These are phyloP conservation scores for Hyles lineata DNA, from an alignment of 2,888 invertebrate species.

Conservation along the genomic window DNA sequence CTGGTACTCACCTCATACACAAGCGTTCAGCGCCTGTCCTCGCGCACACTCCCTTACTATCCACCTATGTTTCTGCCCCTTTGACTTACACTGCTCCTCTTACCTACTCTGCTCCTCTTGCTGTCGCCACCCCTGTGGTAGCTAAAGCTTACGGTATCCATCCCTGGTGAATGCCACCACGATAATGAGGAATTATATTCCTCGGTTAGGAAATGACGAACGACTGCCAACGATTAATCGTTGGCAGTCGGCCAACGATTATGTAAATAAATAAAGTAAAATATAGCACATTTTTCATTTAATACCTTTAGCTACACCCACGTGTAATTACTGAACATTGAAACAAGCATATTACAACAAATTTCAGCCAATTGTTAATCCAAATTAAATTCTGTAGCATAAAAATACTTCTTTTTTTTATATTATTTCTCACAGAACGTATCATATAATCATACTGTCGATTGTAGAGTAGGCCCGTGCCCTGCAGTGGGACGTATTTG, in stretches of 20 bases:
- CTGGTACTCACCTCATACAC: constrained; percentile 67
- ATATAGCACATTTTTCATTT: neutral
- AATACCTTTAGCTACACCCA: neutral
- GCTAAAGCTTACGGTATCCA: constrained; percentile 69
- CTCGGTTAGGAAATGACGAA: constrained; percentile 65
- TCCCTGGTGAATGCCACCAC: constrained; percentile 68
- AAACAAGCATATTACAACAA: too few species aligned
- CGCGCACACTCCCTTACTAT: constrained; percentile 56
- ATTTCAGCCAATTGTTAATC: too few species aligned
- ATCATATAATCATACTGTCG: too few species aligned
- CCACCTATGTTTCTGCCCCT: constrained; percentile 58
- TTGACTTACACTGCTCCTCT: constrained; percentile 55
- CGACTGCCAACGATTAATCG: constrained; percentile 54
- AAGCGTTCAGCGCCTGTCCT: constrained; percentile 68
- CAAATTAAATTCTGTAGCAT: too few species aligned
- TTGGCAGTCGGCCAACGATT: constrained; percentile 47
- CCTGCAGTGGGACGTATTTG: too few species aligned
- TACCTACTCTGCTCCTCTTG: constrained; percentile 59
- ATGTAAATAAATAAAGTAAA: constrained; percentile 59
- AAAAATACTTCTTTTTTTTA: too few species aligned
- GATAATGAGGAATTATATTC: constrained; percentile 54
- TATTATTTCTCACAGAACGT: too few species aligned
- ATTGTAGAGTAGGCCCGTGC: too few species aligned
- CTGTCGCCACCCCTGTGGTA: constrained; percentile 58
- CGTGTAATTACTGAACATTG: neutral